phyloP scores from a whole-genome alignment of 2,113 vertebrate genomes.

The Meriones unguiculatus region DNA sequence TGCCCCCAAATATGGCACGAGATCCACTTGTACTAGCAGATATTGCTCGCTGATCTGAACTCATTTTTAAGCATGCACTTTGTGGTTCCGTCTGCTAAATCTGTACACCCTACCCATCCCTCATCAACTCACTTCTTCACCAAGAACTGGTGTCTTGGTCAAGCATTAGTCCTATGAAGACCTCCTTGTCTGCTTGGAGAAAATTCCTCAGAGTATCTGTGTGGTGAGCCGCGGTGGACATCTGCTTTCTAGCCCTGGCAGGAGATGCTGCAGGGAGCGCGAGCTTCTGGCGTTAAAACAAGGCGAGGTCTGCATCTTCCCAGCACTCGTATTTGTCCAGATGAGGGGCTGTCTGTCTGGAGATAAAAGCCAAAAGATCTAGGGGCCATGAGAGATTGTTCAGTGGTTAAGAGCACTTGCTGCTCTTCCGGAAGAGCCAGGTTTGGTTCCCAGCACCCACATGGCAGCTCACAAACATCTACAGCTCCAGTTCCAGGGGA shows the following conservation, averaged over 20 bases:
- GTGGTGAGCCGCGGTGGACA: too few species aligned
- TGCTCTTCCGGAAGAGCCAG: background rate
- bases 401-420: background rate
- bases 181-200: background rate
- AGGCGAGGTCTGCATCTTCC: background rate
- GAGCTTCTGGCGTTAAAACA: background rate
- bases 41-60: background rate
- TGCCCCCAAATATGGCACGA: background rate
- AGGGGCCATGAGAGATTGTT: background rate
- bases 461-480: background rate
- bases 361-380: background rate
- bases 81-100: background rate
- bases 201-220: background rate
- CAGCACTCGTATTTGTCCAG: background rate
- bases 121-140: accelerated
- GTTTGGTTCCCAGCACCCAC: background rate
- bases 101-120: background rate
- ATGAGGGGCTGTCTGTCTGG: background rate
- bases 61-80: background rate
- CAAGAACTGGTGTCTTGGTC: too few species aligned
- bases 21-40: background rate
- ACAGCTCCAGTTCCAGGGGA: background rate
- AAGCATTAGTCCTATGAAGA: background rate
- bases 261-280: background rate
- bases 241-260: background rate